Percentiles rank a stretch among this genome's conserved stretches.
Conservation (phyloP, 2,797 vertebrate genomes). For the Tamandua tetradactyla region DNA sequence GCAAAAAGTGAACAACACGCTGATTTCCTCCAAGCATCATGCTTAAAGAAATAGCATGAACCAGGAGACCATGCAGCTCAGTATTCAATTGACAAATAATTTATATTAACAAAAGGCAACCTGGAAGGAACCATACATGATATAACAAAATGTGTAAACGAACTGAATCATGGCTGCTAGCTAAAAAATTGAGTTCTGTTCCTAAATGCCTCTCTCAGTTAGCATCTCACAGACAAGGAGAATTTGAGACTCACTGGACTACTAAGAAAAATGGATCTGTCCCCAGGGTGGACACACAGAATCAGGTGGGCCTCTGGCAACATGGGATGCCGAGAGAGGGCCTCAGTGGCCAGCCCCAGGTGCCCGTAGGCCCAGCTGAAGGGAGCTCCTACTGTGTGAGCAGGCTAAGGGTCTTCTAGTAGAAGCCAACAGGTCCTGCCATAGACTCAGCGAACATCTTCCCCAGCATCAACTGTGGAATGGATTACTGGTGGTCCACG, state of each 20-base stretch:
- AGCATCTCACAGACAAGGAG: neutral
- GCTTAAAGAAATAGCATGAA: neutral
- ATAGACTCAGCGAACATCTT: neutral
- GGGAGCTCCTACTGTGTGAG: neutral
- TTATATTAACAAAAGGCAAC: neutral
- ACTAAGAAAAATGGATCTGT: too few relatives aligned
- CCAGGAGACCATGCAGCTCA: neutral
- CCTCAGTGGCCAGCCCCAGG: rapidly evolving
- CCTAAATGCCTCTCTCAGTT: neutral
- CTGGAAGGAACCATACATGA: neutral
- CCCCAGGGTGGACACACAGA: rapidly evolving
- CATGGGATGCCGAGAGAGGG: neutral
- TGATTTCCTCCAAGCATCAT: neutral
- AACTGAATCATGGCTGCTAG: neutral
- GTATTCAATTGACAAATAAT: neutral
- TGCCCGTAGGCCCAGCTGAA: too few relatives aligned
- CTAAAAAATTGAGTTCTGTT: neutral
- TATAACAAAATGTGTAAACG: rapidly evolving
- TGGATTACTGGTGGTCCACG: neutral
- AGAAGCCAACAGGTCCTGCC: neutral
- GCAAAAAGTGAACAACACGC: neutral
- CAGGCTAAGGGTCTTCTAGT: too few relatives aligned
- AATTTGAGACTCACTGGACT: neutral
- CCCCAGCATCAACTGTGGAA: neutral
- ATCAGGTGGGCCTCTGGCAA: neutral